phyloP scores from a whole-genome alignment of 2,888 invertebrate species.

The Dicyrtoma fusca region DNA sequence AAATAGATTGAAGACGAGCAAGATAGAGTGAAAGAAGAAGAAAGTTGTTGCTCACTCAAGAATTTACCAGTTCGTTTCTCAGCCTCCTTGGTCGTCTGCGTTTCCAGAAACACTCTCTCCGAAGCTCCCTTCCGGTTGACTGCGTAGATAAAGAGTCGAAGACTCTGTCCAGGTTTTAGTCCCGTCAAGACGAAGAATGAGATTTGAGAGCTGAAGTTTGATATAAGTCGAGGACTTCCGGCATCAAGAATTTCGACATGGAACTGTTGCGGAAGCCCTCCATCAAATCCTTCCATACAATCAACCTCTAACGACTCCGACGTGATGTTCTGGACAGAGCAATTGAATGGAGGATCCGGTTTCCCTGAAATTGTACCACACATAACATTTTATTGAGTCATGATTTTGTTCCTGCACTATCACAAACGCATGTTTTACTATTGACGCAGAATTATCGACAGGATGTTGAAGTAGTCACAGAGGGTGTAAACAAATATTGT shows the following conservation, averaged over 20 bases:
- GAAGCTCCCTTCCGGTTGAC: constrained; percentile 82
- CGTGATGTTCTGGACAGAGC: constrained; percentile 76
- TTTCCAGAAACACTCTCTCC: constrained; percentile 70
- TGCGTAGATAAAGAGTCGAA: constrained; percentile 79
- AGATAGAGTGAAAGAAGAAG: constrained; percentile 19
- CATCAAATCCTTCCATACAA: constrained; percentile 74
- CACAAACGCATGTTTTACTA: too few species aligned
- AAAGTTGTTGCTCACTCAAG: neutral
- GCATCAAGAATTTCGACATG: constrained; percentile 74
- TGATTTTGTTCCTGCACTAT: too few species aligned
- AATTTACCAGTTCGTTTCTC: constrained; percentile 75
- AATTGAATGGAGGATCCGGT: constrained; percentile 77
- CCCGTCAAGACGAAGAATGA: constrained; percentile 77
- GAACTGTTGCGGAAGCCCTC: constrained; percentile 74
- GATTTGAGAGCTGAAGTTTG: constrained; percentile 71
- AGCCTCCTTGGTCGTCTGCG: constrained; percentile 74
- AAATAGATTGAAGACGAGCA: neutral
- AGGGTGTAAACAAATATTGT: too few species aligned
- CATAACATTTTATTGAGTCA: too few species aligned
- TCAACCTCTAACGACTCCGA: constrained; percentile 75
- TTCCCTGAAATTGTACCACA: constrained; percentile 63
- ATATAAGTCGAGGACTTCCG: constrained; percentile 67
- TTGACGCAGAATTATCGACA: too few species aligned
- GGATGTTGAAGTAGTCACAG: too few species aligned
- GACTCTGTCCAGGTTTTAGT: constrained; percentile 75